Evolutionary conservation across 2,797 vertebrate genomes (phyloP).

Genomic region (Sebastes aleutianus): DNA sequence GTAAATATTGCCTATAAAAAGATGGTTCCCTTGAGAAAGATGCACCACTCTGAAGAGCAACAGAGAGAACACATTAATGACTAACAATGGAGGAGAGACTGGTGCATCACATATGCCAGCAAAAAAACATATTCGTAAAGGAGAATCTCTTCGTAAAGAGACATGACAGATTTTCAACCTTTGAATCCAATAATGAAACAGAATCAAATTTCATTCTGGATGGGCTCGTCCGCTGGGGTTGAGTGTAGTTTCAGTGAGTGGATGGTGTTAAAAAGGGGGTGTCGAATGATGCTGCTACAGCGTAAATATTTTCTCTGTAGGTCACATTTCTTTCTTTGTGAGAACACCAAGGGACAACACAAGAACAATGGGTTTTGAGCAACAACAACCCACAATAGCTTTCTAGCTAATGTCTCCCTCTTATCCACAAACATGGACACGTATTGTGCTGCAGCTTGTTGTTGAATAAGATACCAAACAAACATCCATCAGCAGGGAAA

Average conservation of each 20-base stretch:
- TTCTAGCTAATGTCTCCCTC: not conserved
- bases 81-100: not conserved
- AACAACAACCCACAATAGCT: not conserved
- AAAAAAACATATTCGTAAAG: not conserved
- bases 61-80: not conserved
- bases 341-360: not conserved
- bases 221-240: not conserved
- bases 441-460: too few species aligned
- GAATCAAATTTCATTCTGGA: not conserved
- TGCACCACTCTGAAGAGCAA: not conserved
- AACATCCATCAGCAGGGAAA: not conserved
- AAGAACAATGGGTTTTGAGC: not conserved
- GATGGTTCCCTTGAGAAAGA: not conserved
- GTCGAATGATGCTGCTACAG: not conserved
- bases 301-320: not conserved
- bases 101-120: not conserved
- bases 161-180: not conserved
- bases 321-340: not conserved
- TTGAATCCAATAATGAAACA: not conserved
- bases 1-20: conserved; percentile 11
- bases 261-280: not conserved
- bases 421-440: too few species aligned
- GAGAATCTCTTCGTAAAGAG: not conserved
- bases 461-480: not conserved
- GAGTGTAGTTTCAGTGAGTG: not conserved